Conservation (phyloP, 2,113 vertebrate species). For the Dolichotis patagonum region DNA sequence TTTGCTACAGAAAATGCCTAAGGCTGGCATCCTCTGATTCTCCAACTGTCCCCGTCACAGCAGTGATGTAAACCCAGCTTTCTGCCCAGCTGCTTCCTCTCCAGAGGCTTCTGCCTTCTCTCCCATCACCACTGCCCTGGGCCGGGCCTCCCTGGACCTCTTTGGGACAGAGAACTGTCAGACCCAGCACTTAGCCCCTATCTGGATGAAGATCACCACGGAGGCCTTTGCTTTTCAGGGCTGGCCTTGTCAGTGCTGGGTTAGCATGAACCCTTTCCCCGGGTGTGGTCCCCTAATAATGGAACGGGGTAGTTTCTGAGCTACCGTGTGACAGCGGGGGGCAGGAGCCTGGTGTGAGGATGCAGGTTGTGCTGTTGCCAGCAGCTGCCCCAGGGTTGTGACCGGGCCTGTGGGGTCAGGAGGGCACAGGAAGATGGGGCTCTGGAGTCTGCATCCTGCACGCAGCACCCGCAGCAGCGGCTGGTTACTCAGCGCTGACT, state of each 20-base stretch:
- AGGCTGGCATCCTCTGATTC: constrained; percentile 14
- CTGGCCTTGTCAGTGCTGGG: not conserved
- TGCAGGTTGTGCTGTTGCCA: no score
- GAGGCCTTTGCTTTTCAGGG: not conserved
- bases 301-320: not conserved
- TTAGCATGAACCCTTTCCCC: not conserved
- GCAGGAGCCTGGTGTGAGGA: not conserved
- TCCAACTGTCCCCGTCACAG: not conserved
- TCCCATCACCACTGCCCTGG: not conserved
- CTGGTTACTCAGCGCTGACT: constrained; percentile 66
- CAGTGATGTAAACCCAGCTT: not conserved
- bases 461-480: not conserved
- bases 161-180: not conserved
- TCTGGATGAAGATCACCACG: not conserved
- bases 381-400: not conserved
- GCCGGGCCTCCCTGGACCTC: not conserved
- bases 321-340: no score
- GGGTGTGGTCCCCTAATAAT: not conserved
- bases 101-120: not conserved
- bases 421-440: not conserved
- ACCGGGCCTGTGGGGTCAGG: not conserved
- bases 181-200: not conserved
- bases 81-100: not conserved
- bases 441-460: fast-evolving
- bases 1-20: not conserved